A percentile compares a stretch with the other conserved stretches of the same genome.
Evolutionary conservation across 2,888 invertebrate genomes (phyloP).

Genomic region (Auanema freiburgensis): DNA sequence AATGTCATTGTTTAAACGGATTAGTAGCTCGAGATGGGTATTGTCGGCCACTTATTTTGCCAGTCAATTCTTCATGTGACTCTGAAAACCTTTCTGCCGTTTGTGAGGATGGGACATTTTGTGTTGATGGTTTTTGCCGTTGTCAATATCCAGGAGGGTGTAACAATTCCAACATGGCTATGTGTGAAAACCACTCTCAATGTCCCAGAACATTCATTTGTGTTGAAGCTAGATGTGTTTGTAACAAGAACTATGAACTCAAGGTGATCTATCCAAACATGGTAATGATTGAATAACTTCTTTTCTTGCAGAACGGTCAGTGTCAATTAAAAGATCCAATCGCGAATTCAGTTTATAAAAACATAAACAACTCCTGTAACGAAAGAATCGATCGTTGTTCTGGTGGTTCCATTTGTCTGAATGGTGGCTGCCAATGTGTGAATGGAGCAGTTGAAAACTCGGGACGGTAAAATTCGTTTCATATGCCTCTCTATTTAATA

Average conservation of each 20-base stretch:
- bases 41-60: slow-evolving; percentile 24
- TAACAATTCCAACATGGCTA: slow-evolving; percentile 7
- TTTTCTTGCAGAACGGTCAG: slow-evolving; percentile 34
- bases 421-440: slow-evolving; percentile 52
- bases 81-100: not conserved
- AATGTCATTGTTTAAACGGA: slow-evolving; percentile 45
- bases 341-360: slow-evolving; percentile 35
- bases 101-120: slow-evolving; percentile 22
- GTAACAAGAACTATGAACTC: slow-evolving; percentile 22
- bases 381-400: slow-evolving; percentile 49
- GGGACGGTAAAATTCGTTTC: slow-evolving; percentile 25
- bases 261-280: slow-evolving; percentile 7
- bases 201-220: slow-evolving; percentile 28
- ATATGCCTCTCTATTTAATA: not conserved
- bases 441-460: slow-evolving; percentile 50
- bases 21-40: slow-evolving; percentile 30
- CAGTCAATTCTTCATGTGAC: slow-evolving; percentile 28
- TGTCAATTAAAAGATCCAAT: slow-evolving; percentile 19
- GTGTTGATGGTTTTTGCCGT: slow-evolving; percentile 23
- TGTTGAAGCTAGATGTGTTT: slow-evolving; percentile 31
- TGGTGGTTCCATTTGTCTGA: slow-evolving; percentile 54
- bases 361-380: slow-evolving; percentile 46
- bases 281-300: not conserved
- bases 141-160: slow-evolving; percentile 24
- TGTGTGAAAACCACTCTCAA: slow-evolving; percentile 7